Base-by-base conservation (phyloP, 2,888 invertebrate genomes). In the Psylliodes chrysocephalus region DNA sequence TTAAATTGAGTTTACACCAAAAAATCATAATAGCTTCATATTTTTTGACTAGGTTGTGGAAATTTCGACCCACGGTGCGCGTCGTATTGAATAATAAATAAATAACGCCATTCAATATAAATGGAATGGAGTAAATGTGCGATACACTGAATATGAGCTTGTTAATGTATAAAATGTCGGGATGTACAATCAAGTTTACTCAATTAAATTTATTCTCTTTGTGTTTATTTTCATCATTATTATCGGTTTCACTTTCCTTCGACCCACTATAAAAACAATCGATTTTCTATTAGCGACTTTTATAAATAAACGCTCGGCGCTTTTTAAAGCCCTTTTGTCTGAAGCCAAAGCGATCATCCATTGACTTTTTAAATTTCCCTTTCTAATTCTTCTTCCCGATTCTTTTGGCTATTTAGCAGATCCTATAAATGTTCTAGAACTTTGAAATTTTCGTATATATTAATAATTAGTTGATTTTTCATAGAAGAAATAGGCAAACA, bases 61-160 rank as follows among this genome's bases (percentile, higher is more conserved):
- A n/a, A n/a, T n/a, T n/a, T n/a, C n/a, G n/a, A n/a, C n/a, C n/a
- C n/a, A n/a, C n/a, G n/a, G n/a, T n/a, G n/a, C n/a, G n/a, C n/a
- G n/a, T n/a, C 30, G 28, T 55, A 66, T 63, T 68, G 67, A 68
- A 68, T 68, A 66, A 66, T 68, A 63, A 66, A 66, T 68, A 63
- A 63, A 64, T 66, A 28, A 54, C 47, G 47, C 54, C 53, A 53
- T 63, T 63, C 59, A 54, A 63, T 63, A 47, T 63, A 53, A 54
- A 63, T 63, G 40, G 30, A 47, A 30, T 15, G 12, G 18, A 42
- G 47, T 63, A 49, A 63, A 44, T 40, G 57, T 63, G 52, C 35
- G 63, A 59, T 52, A 55, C 35, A 14, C 35, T 35, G 35, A 35
- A 17, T 17, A 42, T 42, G 42, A 18, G 17, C 14, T 35, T 35